Evolutionary conservation across 2,797 vertebrate genomes (phyloP).

Genomic region (Pangasius sanitwongsei): DNA sequence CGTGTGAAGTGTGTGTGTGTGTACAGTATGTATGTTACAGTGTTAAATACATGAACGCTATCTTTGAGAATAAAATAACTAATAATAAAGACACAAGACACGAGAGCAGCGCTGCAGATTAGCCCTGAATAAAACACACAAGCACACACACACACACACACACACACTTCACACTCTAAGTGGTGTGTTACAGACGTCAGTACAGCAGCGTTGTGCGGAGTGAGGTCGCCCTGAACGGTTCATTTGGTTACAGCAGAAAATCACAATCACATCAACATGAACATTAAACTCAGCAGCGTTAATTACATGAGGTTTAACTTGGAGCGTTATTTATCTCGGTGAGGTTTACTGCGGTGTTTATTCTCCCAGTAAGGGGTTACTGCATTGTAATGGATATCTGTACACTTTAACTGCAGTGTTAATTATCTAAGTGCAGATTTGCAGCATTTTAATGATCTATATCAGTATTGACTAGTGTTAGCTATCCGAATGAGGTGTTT

Average conservation of each 20-base stretch:
- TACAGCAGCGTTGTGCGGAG: conserved; percentile 37
- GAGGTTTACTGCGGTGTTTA: conserved; percentile 28
- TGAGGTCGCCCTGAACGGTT: conserved; percentile 84
- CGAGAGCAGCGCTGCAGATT: conserved; percentile 25
- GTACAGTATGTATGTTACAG: conserved; percentile 24
- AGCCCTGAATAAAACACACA: conserved; percentile 36
- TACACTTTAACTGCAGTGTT: not conserved
- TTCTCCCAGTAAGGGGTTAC: not conserved
- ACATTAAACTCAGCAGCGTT: conserved; percentile 72
- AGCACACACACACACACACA: not conserved
- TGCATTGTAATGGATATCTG: not conserved
- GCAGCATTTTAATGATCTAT: not conserved
- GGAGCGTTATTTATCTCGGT: conserved; percentile 21
- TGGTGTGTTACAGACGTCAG: conserved; percentile 36
- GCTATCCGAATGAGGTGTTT: not conserved
- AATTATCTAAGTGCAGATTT: not conserved
- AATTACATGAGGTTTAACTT: conserved; percentile 29
- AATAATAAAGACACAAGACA: not conserved
- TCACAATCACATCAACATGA: conserved; percentile 55
- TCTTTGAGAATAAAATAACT: conserved; percentile 13
- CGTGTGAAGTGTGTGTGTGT: conserved; percentile 12
- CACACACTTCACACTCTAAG: not conserved
- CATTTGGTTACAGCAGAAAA: conserved; percentile 93
- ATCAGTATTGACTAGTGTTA: not conserved
- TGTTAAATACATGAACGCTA: conserved; percentile 30